Evolutionary conservation across 92 coral and sea anemone genomes (phyloP).

Genomic region (Epizoanthus stellaris): DNA sequence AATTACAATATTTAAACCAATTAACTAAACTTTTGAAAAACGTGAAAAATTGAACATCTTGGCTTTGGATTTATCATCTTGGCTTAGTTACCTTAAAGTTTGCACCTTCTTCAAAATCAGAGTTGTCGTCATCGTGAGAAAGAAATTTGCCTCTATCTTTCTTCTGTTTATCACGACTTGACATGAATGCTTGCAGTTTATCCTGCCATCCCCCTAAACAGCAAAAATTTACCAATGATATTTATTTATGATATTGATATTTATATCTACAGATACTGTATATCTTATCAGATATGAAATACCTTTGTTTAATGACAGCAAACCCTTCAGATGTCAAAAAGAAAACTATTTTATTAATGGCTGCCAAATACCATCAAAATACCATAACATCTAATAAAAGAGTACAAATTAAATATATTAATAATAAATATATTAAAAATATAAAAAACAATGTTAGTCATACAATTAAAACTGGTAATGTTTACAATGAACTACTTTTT

Average conservation of each 20-base stretch:
- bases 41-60: neutral
- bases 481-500: no score
- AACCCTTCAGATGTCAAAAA: no score
- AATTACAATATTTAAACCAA: neutral
- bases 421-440: no score
- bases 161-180: neutral
- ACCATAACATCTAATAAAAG: no score
- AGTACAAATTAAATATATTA: no score
- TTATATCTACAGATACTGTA: neutral
- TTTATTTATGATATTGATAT: neutral
- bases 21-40: neutral
- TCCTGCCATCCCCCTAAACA: constrained; percentile 4
- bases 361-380: no score
- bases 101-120: constrained; percentile 3
- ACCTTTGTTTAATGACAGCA: neutral
- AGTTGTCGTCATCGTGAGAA: neutral
- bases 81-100: neutral
- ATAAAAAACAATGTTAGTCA: no score
- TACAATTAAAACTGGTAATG: no score
- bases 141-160: neutral
- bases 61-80: neutral
- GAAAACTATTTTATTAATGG: no score
- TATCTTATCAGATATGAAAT: neutral
- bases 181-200: neutral
- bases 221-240: neutral